phyloP scores from a whole-genome alignment of 2,113 vertebrate genomes.

The Centropristis striata region DNA sequence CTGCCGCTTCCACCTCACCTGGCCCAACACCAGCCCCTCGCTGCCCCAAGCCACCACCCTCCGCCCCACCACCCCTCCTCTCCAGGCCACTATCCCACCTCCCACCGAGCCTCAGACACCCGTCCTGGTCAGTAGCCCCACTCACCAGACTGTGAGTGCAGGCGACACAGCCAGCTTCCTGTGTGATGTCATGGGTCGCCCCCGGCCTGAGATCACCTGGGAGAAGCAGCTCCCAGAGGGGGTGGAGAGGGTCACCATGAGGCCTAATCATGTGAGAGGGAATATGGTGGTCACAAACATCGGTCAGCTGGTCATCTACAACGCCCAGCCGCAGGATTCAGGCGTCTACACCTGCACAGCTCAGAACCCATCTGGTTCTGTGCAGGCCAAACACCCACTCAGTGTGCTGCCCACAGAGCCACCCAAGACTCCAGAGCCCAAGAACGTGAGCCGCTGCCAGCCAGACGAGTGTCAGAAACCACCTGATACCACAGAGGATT shows the following conservation, averaged over 20 bases:
- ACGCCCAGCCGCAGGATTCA: slow-evolving; percentile 89
- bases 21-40: slow-evolving; percentile 92
- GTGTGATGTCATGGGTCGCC: slow-evolving; percentile 90
- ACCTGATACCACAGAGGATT: slow-evolving; percentile 87
- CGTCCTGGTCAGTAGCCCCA: slow-evolving; percentile 82
- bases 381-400: slow-evolving; percentile 89
- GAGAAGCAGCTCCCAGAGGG: slow-evolving; percentile 90
- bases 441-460: slow-evolving; percentile 87
- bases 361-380: slow-evolving; percentile 87
- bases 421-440: slow-evolving; percentile 66
- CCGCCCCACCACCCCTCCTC: slow-evolving; percentile 66
- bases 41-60: slow-evolving; percentile 84
- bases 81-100: slow-evolving; percentile 48
- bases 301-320: slow-evolving; percentile 96
- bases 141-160: slow-evolving; percentile 86
- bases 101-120: slow-evolving; percentile 85
- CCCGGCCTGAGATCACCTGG: slow-evolving; percentile 94
- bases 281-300: slow-evolving; percentile 97
- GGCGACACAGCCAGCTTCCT: slow-evolving; percentile 96
- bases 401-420: slow-evolving; percentile 86
- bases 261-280: slow-evolving; percentile 92
- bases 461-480: slow-evolving; percentile 89
- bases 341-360: slow-evolving; percentile 94
- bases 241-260: slow-evolving; percentile 89
- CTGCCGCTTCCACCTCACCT: slow-evolving; percentile 93